Evolutionary conservation across 2,888 invertebrate genomes (phyloP).

Genomic region (Pristionchus mayeri): DNA sequence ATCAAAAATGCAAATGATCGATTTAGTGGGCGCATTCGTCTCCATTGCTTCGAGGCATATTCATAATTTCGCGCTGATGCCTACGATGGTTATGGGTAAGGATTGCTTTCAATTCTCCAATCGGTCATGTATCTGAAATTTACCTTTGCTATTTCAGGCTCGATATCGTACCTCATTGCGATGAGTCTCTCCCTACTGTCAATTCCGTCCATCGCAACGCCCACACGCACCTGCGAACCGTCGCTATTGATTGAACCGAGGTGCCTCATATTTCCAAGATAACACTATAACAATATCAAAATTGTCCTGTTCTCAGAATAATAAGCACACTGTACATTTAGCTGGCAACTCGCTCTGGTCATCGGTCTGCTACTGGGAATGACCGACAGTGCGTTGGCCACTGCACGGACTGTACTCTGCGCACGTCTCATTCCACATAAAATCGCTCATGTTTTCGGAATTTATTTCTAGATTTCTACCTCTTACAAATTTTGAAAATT

Average conservation of each 20-base stretch:
- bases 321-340: background rate
- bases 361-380: background rate
- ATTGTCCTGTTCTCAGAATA: no score
- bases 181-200: background rate
- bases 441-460: background rate
- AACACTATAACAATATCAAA: background rate
- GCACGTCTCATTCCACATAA: background rate
- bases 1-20: background rate
- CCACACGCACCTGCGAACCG: background rate
- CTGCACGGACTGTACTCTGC: slow-evolving; percentile 27
- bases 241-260: background rate
- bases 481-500: background rate
- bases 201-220: background rate
- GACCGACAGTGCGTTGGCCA: background rate
- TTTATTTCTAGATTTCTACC: background rate
- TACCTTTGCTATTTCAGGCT: no score
- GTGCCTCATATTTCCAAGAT: background rate
- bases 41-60: background rate
- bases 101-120: background rate
- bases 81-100: background rate
- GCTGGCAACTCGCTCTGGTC: background rate
- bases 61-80: background rate
- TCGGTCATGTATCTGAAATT: background rate
- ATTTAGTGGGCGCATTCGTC: background rate
- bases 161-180: background rate